Base-by-base conservation (phyloP, 2,797 vertebrate genomes). In the Eurystomus glaucurus region DNA sequence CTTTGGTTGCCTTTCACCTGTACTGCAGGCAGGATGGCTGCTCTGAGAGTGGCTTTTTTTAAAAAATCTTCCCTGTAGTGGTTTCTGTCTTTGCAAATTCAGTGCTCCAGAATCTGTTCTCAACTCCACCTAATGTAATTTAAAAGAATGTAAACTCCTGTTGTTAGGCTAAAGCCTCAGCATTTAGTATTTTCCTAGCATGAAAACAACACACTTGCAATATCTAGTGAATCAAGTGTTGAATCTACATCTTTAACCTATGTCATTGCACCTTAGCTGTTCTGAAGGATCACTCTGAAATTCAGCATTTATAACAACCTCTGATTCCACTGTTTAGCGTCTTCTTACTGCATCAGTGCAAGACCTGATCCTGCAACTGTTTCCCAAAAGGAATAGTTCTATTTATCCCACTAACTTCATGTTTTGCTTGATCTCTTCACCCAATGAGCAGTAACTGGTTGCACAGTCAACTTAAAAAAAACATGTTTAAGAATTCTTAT, bases 271-370 rank as follows among this genome's bases (percentile, higher is more conserved):
- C n/a, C 23, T 15, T 66, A 41, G 31, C 9, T 71, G 52, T 64
- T 94, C 76, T 48, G 41, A 95, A 90, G 43, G 50, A 61, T 85
- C 37, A 13, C 61, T 74, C 89, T 65, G 66, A 90, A 96, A 91
- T n/a, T 17, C 69, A 76, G 68, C 68, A 43, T 68, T 84, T 33
- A 39, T 37, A 81, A 57, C 39, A 83, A 82, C 8, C 12, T 51
- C 41, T 57, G 37, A 70, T 83, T 74, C 87, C 16, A 66, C 21
- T 26, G 29, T 41, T 69, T 14, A 18, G 54, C 37, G 26, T 52
- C 46, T n/a, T 64, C 62, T 72, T 21, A 62, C 64, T 57, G 52
- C 41, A 81, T 57, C 10, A 41, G 18, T 9, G 35, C 45, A 55
- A 37, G 46, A 55, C 17, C 31, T 65, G 15, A 43, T 58, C 28